Base-by-base conservation (phyloP, 1,140 invertebrate genomes). In the Euwallacea fornicatus region DNA sequence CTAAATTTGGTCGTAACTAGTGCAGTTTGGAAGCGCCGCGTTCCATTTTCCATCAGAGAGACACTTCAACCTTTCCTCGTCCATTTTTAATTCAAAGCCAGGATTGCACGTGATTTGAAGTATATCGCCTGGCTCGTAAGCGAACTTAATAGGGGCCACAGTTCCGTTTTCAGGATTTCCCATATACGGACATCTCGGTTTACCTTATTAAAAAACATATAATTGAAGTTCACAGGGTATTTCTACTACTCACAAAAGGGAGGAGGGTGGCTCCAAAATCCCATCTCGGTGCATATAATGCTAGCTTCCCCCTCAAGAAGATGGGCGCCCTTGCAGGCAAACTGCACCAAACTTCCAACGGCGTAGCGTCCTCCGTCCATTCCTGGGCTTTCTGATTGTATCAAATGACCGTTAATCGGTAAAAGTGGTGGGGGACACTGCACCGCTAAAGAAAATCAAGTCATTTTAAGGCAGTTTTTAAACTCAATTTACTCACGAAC, bases 221-320 rank as follows among this genome's bases (percentile, higher is more conserved):
- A 41, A 15, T 56, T 78, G 56, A 77, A 1, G 13, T 43, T 62
- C 15, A 44, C 8, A 56, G 8, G 15, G 10, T 50, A 6, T 42
- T 42, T 62, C 68, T 59, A 64, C 10, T 15, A 56, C 82, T 83
- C 84, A 84, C 93, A 95, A 77, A 90, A 87, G 70, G 93, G 93
- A n/a, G 91, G 86, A 63, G 90, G 88, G 80, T 93, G 91, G 7
- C 92, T 93, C 93, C 93, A 95, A 73, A 89, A 90, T 46, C 93
- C 93, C 74, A 89, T 91, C 81, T 94, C 92, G 13, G 89, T 93
- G 81, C 93, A 95, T 15, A 94, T 91, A 70, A 93, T 90, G 41
- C 90, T 90, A 0, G 88, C 86, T 80, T 94, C 91, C 2, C 93
- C 93, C 47, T 91, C 84, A 2, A 95, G 82, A 69, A 89, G 85